Evolutionary conservation across 2,113 vertebrate species (phyloP), one percentile per base, ranked within the genome.

Genomic region (Nestor notabilis): DNA sequence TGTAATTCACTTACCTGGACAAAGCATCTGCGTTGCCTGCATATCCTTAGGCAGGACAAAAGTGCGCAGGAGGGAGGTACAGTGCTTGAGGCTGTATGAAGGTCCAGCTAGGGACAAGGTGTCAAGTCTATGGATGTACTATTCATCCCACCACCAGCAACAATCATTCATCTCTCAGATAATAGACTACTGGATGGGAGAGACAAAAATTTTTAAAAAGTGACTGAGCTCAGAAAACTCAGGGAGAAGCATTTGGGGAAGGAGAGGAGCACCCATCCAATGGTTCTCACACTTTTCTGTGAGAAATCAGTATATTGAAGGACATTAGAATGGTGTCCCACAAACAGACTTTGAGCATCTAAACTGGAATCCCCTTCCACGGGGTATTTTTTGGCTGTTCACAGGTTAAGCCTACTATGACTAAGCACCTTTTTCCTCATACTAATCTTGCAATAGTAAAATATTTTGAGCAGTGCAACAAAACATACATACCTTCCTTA

Each of bases 141-240:
- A 27, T 21, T 74, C 24, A 39, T 65, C 13, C 19, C 16, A 46
- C 13, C 11, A 44, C 2, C 24, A 66, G 24, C 44, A 66, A 4
- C n/a, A 35, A 33, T 25, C 25, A 11, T 41, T 66, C 46, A 17
- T 27, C 13, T 53, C 35, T 68, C 61, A 74, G 46, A 31, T 31
- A n/a, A n/a, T 1, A 66, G n/a, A 47, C 5, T 16, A 60, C 1
- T 2, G 17, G 31, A n/a, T 4, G 4, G 31, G 63, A 55, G 15
- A 61, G 18, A 20, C 5, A 24, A 37, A n/a, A 8, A 16, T 35
- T 58, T 35, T 58, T 6, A 41, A 29, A 25, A 8, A 7, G 12
- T 2, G 5, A 4, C 49, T 28, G 13, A 56, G 8, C 33, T 58
- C 37, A 37, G 28, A 68, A 63, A 69, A 58, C 8, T 39, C 29